Conservation (phyloP, 1,140 invertebrate genomes). For the Drosophila sp. region DNA sequence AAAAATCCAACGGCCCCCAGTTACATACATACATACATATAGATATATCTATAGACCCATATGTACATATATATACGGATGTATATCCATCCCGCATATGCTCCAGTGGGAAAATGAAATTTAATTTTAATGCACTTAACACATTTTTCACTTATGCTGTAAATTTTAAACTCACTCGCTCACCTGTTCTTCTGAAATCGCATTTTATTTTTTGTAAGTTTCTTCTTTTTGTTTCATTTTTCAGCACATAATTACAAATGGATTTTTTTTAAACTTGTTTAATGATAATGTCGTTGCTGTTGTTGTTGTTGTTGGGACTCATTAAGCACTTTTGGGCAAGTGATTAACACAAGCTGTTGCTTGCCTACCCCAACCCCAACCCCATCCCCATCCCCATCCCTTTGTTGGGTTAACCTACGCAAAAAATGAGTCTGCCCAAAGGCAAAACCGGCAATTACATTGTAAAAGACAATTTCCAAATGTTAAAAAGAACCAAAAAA, state of each 20-base stretch:
- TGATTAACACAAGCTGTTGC: conserved; percentile 76
- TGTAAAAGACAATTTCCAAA: conserved; percentile 51
- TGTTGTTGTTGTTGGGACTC: conserved; percentile 52
- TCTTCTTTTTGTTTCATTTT: conserved; percentile 42
- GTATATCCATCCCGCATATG: conserved; percentile 21
- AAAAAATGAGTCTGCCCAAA: conserved; percentile 39
- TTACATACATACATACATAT: conserved; percentile 6
- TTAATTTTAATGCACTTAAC: conserved; percentile 30
- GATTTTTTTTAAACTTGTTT: conserved; percentile 59
- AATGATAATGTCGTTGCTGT: conserved; percentile 49
- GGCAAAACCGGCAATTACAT: conserved; percentile 42
- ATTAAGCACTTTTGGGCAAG: conserved; percentile 72
- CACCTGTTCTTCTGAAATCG: conserved; percentile 3
- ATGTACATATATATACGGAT: conserved; percentile 7
- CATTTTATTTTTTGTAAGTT: conserved; percentile 38
- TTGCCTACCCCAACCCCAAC: conserved; percentile 52
- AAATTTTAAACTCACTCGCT: conserved; percentile 38
- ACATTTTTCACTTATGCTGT: conserved; percentile 44
- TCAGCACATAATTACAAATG: conserved; percentile 68
- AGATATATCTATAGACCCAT: conserved; percentile 10
- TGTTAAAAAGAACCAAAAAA: conserved; percentile 1
- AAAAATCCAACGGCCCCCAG: conserved; percentile 26
- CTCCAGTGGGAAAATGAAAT: conserved; percentile 19
- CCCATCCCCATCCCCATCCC: conserved; percentile 46
- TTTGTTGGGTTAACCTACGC: conserved; percentile 19